Base-by-base conservation (phyloP, 1,140 invertebrate species). In the Bombus polaris region DNA sequence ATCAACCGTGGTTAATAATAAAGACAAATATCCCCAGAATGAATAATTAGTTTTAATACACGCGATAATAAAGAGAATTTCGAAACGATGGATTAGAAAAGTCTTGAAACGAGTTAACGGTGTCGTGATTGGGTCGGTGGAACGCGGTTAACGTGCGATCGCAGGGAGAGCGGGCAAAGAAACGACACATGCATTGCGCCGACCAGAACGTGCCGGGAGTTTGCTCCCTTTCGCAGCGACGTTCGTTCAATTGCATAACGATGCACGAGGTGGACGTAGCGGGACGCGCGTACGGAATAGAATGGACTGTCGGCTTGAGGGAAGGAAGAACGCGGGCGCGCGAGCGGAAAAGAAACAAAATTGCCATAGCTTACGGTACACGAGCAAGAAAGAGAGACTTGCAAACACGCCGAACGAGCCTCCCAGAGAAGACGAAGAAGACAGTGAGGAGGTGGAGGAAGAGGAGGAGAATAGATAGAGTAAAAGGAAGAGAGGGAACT, bases 401-500 rank as follows among this genome's bases (percentile, higher is more conserved):
- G 28, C 59, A 62, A 62, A 62, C 28, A 13, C 59, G 59, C 12
- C 59, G 59, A 62, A 62, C 59, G 59, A 62, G 59, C 59, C 59
- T 13, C 59, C 59, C 12, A 62, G 59, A 13, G 28, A 28, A 5
- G 59, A 22, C 10, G 71, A 28, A n/a, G 59, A 22, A 53, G 18
- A 53, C 18, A n/a, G 9, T 0, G 65, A 35, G 18, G 32, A 68
- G 66, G 18, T 22, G 35, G 3, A 25, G 32, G 18, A 22, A 53
- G 47, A 68, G 32, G 83, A 12, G 66, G 22, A 65, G 39, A 13
- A 83, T 42, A 53, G 73, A 59, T 62, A 77, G 76, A 86, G 53
- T 77, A 68, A 78, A 44, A 78, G 47, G 81, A 85, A 83, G 81
- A 37, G 78, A 76, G 87, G 88, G 89, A 85, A 89, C 12, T 90